These are phyloP conservation scores for Platycheirus rosarum DNA, from an alignment of 2,888 invertebrate genomes.

Conservation along the genomic window DNA sequence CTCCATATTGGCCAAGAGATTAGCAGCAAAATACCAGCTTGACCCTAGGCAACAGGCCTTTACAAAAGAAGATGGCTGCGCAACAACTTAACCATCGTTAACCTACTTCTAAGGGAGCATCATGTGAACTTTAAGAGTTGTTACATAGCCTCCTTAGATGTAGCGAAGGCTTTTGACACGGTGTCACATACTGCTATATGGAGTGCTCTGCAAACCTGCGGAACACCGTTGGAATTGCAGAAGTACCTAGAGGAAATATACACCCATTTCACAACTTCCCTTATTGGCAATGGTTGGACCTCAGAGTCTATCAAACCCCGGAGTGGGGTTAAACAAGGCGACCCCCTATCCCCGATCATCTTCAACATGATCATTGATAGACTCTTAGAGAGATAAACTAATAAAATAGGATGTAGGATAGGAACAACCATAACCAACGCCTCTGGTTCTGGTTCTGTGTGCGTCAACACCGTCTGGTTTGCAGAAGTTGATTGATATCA, in stretches of 20 bases:
- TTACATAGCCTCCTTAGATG: neutral
- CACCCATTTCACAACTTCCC: neutral
- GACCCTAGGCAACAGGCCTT: neutral
- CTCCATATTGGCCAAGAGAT: neutral
- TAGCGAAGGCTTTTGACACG: neutral
- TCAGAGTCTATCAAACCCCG: neutral
- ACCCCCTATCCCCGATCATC: neutral
- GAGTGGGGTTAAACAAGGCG: neutral
- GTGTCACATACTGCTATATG: neutral
- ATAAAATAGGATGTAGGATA: too few relatives aligned
- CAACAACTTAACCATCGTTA: neutral
- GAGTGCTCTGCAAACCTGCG: neutral
- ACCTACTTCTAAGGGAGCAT: neutral
- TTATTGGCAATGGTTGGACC: neutral
- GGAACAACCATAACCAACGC: too few relatives aligned
- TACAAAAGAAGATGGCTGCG: neutral
- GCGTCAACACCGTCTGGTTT: too few relatives aligned
- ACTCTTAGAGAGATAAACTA: too few relatives aligned
- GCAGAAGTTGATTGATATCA: too few relatives aligned
- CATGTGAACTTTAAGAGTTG: neutral
- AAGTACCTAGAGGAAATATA: neutral
- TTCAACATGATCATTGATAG: neutral
- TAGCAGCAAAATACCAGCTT: neutral
- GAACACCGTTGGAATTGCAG: neutral
- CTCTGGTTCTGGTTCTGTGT: too few relatives aligned